A percentile compares a stretch with the other conserved stretches of the same genome.
Evolutionary conservation across 2,113 vertebrate genomes (phyloP).

Genomic region (Rhea pennata): DNA sequence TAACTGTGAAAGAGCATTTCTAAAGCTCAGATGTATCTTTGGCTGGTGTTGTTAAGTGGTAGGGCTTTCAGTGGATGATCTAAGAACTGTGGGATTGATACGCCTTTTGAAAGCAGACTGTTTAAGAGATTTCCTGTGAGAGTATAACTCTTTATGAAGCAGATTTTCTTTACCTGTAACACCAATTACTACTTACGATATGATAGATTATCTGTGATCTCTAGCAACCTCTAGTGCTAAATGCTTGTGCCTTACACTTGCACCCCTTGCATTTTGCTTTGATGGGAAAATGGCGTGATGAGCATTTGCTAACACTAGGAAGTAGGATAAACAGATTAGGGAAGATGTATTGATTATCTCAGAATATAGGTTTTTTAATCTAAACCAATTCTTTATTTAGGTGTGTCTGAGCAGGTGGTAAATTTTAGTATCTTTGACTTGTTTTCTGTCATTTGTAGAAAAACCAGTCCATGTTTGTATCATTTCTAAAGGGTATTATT

Average conservation of each 20-base stretch:
- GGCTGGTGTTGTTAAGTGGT: neutral
- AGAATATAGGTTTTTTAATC: neutral
- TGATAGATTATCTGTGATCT: neutral
- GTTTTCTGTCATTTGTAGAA: neutral
- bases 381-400: neutral
- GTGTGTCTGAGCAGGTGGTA: neutral
- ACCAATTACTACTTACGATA: rapidly evolving
- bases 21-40: neutral
- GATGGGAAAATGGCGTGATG: no score
- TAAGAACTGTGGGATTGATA: neutral
- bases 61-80: neutral
- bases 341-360: neutral
- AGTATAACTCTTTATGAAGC: neutral
- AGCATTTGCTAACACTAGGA: neutral
- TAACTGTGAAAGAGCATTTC: neutral
- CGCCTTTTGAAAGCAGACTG: rapidly evolving
- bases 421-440: neutral
- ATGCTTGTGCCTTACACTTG: neutral
- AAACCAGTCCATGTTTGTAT: neutral
- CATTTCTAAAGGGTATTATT: neutral
- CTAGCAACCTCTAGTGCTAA: constrained; percentile 44
- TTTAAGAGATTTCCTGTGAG: rapidly evolving
- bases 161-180: neutral
- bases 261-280: neutral
- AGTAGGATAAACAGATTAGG: neutral